Percentiles rank a stretch among this genome's conserved stretches.
phyloP scores from a whole-genome alignment of 1,140 invertebrate species.

The Ladona fulva region DNA sequence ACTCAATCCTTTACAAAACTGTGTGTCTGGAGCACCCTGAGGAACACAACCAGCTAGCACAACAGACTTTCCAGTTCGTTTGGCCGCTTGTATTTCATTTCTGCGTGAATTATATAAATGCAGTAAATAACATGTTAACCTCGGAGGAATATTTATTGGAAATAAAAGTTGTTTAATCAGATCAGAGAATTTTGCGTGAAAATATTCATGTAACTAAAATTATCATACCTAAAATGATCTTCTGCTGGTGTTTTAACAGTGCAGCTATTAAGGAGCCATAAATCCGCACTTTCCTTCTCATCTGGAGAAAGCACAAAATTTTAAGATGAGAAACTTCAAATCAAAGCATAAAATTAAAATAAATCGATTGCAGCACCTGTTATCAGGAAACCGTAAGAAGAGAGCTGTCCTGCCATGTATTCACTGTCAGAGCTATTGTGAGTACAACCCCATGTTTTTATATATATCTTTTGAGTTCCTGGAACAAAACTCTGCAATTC shows the following conservation, averaged over 20 bases:
- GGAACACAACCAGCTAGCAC: conserved; percentile 96
- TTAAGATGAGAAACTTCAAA: conserved; percentile 1
- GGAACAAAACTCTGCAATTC: conserved; percentile 53
- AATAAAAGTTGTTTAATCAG: too few relatives aligned
- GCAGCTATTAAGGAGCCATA: conserved; percentile 95
- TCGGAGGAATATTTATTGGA: too few relatives aligned
- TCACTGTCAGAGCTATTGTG: conserved; percentile 94
- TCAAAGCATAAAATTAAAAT: conserved; percentile 18
- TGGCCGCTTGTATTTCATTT: conserved; percentile 80
- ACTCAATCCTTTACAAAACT: conserved; percentile 72
- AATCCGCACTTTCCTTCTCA: conserved; percentile 70
- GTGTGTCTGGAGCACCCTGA: conserved; percentile 69
- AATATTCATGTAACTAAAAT: not conserved
- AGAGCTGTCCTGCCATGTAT: conserved; percentile 94
- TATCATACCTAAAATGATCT: conserved; percentile 73
- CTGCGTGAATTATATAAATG: conserved; percentile 33
- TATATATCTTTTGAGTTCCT: conserved; percentile 83
- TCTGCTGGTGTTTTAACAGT: conserved; percentile 96
- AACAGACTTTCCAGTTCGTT: conserved; percentile 67
- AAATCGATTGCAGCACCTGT: conserved; percentile 39
- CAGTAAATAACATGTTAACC: too few relatives aligned
- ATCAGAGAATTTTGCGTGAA: too few relatives aligned
- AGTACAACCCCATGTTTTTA: conserved; percentile 97
- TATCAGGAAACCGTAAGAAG: conserved; percentile 76
- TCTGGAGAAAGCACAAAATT: conserved; percentile 35